Conservation (phyloP, 2,113 vertebrate genomes). For the Rhea americana region DNA sequence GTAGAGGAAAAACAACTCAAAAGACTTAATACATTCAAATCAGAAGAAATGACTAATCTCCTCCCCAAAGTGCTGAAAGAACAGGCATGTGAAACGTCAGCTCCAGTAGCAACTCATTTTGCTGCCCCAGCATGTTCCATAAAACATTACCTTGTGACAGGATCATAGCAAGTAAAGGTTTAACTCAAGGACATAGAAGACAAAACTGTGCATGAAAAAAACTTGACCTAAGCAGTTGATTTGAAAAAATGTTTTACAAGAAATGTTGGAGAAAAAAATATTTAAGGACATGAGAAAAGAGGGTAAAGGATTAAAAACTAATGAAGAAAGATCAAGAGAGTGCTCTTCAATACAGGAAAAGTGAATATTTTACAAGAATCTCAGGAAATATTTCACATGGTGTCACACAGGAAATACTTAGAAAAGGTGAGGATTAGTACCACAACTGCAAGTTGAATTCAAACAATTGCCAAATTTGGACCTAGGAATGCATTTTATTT, state of each 20-base stretch:
- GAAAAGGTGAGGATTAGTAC: background rate
- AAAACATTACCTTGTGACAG: background rate
- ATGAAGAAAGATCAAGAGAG: background rate
- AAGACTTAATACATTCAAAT: constrained; percentile 5
- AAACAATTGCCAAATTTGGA: background rate
- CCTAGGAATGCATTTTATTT: background rate
- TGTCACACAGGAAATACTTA: background rate
- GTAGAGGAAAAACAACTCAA: constrained; percentile 45
- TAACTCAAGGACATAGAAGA: background rate
- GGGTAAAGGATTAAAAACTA: background rate
- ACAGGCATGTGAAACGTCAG: background rate
- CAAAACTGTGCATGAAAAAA: background rate
- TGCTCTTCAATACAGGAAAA: background rate
- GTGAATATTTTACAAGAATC: background rate
- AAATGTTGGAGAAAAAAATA: background rate
- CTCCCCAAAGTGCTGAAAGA: constrained; percentile 2
- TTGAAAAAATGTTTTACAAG: background rate
- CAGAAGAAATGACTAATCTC: constrained; percentile 50
- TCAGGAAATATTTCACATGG: background rate
- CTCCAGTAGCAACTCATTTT: background rate
- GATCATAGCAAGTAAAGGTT: background rate
- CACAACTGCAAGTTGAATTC: background rate
- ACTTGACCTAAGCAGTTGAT: background rate
- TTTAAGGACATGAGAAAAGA: background rate
- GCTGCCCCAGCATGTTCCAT: background rate